Evolutionary conservation across 2,797 vertebrate genomes (phyloP).

Genomic region (Smutsia temminckii): DNA sequence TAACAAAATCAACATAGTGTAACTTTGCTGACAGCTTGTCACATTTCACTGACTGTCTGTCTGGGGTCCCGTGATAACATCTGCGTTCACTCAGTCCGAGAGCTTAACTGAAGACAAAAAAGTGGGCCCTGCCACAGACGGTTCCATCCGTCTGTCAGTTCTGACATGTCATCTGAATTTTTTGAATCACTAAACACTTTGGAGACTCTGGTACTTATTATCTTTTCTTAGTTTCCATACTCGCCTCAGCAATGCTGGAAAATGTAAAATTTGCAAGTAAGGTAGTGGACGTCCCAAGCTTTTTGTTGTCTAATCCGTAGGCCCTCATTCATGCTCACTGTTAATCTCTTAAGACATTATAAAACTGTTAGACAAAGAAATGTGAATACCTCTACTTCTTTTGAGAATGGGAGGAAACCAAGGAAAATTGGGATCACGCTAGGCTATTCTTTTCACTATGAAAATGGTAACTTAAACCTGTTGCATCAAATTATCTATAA

Average conservation of each 20-base stretch:
- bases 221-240: slow-evolving; percentile 88
- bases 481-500: slow-evolving; percentile 89
- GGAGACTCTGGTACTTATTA: slow-evolving; percentile 89
- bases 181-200: slow-evolving; percentile 91
- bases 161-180: slow-evolving; percentile 91
- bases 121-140: slow-evolving; percentile 86
- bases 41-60: slow-evolving; percentile 90
- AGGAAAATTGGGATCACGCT: slow-evolving; percentile 89
- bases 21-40: slow-evolving; percentile 90
- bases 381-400: slow-evolving; percentile 90
- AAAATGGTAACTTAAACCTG: slow-evolving; percentile 89
- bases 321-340: slow-evolving; percentile 96
- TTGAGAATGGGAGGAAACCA: slow-evolving; percentile 89
- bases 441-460: slow-evolving; percentile 89
- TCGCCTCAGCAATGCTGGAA: slow-evolving; percentile 83
- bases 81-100: slow-evolving; percentile 96
- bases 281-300: slow-evolving; percentile 87
- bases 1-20: slow-evolving; percentile 88
- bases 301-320: slow-evolving; percentile 94
- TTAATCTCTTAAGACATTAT: slow-evolving; percentile 97
- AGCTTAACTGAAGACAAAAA: slow-evolving; percentile 92
- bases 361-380: slow-evolving; percentile 91
- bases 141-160: slow-evolving; percentile 88
- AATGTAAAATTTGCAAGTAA: slow-evolving; percentile 91
- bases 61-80: slow-evolving; percentile 93